Percentiles rank a stretch among this genome's conserved stretches.
These are phyloP conservation scores for Dendrocincla fuliginosa DNA, from an alignment of 2,797 vertebrate genomes.

Conservation along the genomic window DNA sequence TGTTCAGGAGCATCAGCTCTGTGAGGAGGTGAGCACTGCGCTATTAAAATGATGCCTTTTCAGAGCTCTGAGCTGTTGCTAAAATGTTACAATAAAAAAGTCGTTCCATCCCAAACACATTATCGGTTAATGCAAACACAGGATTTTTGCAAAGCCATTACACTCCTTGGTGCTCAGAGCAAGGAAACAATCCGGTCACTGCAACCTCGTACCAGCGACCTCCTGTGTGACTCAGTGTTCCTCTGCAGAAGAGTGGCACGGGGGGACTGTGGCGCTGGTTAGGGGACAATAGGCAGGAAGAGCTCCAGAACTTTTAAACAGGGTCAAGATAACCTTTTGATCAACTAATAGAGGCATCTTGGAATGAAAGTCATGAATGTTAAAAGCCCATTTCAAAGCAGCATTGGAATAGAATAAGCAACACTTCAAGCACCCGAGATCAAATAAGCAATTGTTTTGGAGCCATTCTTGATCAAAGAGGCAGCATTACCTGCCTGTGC, in stretches of 20 bases:
- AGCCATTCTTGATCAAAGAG: background rate
- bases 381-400: conserved; percentile 53
- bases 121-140: conserved; percentile 32
- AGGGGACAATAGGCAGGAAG: background rate
- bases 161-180: background rate
- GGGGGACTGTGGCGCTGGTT: background rate
- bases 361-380: background rate
- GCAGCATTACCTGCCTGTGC: background rate
- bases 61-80: conserved; percentile 4
- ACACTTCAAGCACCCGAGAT: background rate
- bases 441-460: conserved; percentile 34
- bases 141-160: conserved; percentile 4
- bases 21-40: background rate
- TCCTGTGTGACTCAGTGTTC: background rate
- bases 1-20: background rate
- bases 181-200: background rate
- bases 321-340: conserved; percentile 17
- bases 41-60: conserved; percentile 11
- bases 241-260: background rate
- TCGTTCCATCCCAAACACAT: conserved; percentile 15
- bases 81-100: conserved; percentile 27
- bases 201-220: background rate
- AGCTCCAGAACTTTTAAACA: background rate
- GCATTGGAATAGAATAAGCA: background rate
- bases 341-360: background rate